phyloP scores from a whole-genome alignment of 2,113 vertebrate species.

The Lonchura striata region DNA sequence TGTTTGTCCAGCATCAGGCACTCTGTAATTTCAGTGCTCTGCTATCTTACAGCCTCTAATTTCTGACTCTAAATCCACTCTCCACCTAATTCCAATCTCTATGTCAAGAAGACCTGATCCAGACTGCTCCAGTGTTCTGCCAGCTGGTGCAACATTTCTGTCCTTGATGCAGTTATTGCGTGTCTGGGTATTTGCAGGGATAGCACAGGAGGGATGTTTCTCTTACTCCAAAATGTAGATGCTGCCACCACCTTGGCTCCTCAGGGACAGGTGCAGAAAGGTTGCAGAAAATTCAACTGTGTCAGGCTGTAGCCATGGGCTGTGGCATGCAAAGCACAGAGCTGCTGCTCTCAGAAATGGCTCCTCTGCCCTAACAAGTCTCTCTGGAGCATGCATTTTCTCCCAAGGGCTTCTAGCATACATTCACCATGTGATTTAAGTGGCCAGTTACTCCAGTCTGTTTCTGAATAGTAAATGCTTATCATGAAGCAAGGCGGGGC shows the following conservation, averaged over 20 bases:
- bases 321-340: neutral
- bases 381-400: fast-evolving
- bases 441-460: neutral
- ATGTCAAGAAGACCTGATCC: neutral
- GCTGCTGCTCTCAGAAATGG: neutral
- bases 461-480: neutral
- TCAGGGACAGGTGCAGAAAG: fast-evolving
- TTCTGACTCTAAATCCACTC: neutral
- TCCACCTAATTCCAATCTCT: neutral
- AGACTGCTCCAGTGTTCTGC: neutral
- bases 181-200: neutral
- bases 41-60: neutral
- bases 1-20: neutral
- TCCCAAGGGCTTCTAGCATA: neutral
- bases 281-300: fast-evolving
- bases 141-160: neutral
- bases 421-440: neutral
- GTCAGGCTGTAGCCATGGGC: neutral
- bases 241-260: neutral
- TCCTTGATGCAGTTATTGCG: neutral
- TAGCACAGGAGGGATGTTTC: fast-evolving
- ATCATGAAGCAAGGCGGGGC: neutral
- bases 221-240: neutral
- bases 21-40: neutral
- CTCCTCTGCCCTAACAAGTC: neutral